Evolutionary conservation across 2,797 vertebrate genomes (phyloP), one percentile per base, ranked within the genome.

Genomic region (Chaetodon trifasciatus): DNA sequence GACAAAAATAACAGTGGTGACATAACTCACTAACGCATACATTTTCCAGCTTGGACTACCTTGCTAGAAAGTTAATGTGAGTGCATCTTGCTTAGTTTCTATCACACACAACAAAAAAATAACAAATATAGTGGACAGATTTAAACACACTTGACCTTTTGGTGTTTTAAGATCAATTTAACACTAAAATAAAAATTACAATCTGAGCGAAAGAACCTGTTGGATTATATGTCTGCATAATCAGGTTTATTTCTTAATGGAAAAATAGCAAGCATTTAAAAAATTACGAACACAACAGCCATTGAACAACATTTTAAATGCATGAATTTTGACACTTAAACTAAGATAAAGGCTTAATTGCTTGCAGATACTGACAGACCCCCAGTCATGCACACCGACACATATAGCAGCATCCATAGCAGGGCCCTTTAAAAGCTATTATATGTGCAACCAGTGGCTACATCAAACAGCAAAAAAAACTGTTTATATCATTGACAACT

Each of bases 401-500:
- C 57, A 68, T 50, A 50, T 46, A 71, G 44, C 55, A 72, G 52
- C 68, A 50, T 70, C 39, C 78, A 82, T 53, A 17, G 24, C 53
- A 74, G 55, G 37, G 42, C 16, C 49, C 66, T 77, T 65, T 65
- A 21, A 70, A 74, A 40, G 15, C 55, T 47, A 19, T 65, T 53
- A 23, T 13, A 52, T 8, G 19, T 32, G 23, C 66, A 74, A 21
- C 49, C 56, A 35, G 47, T 32, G 47, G 57, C 44, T 68, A 21
- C 80, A 68, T 55, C 67, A 71, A 64, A 87, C 86, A 84, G 74
- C 61, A 32, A 4, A 32, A 32, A 81, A 85, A 86, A 86, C 70
- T 82, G 79, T 88, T 89, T 82, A 73, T 73, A 72, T 85, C 70
- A 77, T 19, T 55, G 78, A 79, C 74, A 70, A 86, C 74, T 56